Conservation (phyloP, 1,140 invertebrate species). For the Drosophila burlai region DNA sequence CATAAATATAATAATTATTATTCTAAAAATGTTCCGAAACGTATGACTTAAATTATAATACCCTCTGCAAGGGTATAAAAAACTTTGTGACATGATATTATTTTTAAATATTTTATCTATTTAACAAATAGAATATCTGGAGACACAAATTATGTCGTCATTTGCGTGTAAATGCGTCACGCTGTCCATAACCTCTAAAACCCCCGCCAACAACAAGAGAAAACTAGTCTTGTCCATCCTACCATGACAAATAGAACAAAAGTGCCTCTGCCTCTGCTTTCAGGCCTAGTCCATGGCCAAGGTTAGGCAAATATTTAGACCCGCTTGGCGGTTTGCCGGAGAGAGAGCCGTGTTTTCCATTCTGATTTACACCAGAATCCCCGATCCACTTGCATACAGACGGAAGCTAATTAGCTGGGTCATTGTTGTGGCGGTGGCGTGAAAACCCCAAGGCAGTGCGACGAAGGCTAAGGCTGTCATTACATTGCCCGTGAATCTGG, state of each 20-base stretch:
- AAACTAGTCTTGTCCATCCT: constrained; percentile 37
- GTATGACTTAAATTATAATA: neutral
- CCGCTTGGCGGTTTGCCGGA: neutral
- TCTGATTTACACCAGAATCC: constrained; percentile 26
- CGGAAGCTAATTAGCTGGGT: constrained; percentile 67
- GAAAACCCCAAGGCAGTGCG: constrained; percentile 52
- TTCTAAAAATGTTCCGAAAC: too few relatives aligned
- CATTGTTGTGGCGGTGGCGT: constrained; percentile 63
- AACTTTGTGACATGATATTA: neutral
- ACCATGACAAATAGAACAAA: constrained; percentile 67
- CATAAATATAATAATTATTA: too few relatives aligned
- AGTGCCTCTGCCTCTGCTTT: constrained; percentile 18
- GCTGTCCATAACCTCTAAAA: constrained; percentile 25
- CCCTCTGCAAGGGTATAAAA: neutral
- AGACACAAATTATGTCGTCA: constrained; percentile 44
- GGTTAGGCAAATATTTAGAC: constrained; percentile 39
- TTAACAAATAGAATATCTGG: neutral
- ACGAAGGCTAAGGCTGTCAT: constrained; percentile 33
- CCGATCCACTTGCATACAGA: constrained; percentile 18
- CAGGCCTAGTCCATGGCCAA: constrained; percentile 66
- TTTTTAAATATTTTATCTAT: neutral
- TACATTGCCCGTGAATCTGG: constrained; percentile 45
- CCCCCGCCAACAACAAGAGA: constrained; percentile 31
- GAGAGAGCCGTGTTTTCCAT: constrained; percentile 14
- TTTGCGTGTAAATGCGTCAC: constrained; percentile 42